Percentiles rank a stretch among this genome's conserved stretches.
phyloP scores from a whole-genome alignment of 2,113 vertebrate genomes.

The Melanerpes formicivorus region DNA sequence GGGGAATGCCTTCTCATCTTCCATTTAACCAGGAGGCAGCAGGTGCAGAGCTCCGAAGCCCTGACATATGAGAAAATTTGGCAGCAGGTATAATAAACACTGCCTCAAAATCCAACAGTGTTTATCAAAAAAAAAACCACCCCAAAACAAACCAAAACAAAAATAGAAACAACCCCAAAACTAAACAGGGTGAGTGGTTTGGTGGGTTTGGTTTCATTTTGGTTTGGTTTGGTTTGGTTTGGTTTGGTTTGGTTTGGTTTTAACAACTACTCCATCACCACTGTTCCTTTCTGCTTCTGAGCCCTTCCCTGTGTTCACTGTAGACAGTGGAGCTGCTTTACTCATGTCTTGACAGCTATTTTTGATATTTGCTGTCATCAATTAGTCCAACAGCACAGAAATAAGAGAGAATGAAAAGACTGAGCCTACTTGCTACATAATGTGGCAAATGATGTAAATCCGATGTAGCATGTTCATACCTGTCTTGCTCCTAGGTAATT shows the following conservation, averaged over 20 bases:
- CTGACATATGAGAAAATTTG: slow-evolving; percentile 19
- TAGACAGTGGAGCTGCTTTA: not conserved
- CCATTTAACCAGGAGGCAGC: slow-evolving; percentile 31
- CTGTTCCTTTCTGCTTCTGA: not conserved
- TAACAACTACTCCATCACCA: not conserved
- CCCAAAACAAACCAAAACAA: not conserved
- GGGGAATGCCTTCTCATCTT: not conserved
- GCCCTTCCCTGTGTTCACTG: not conserved
- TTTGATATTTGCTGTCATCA: not conserved
- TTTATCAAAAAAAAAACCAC: slow-evolving; percentile 42
- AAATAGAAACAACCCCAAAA: not conserved
- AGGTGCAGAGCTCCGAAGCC: slow-evolving; percentile 29
- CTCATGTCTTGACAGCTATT: not conserved
- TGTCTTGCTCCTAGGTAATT: slow-evolving; percentile 67
- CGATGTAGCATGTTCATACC: slow-evolving; percentile 2
- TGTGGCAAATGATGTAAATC: slow-evolving; percentile 38
- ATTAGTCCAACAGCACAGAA: not conserved
- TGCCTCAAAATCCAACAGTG: slow-evolving; percentile 24
- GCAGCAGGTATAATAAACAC: slow-evolving; percentile 30
- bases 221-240: not conserved
- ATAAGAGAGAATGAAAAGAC: not conserved
- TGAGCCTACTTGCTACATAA: not conserved
- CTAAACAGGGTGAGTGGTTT: not conserved
- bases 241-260: not conserved
- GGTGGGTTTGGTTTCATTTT: not conserved